Percentiles rank a stretch among this genome's conserved stretches.
Evolutionary conservation across 2,888 invertebrate genomes (phyloP).

Genomic region (Eristalinus aeneus): DNA sequence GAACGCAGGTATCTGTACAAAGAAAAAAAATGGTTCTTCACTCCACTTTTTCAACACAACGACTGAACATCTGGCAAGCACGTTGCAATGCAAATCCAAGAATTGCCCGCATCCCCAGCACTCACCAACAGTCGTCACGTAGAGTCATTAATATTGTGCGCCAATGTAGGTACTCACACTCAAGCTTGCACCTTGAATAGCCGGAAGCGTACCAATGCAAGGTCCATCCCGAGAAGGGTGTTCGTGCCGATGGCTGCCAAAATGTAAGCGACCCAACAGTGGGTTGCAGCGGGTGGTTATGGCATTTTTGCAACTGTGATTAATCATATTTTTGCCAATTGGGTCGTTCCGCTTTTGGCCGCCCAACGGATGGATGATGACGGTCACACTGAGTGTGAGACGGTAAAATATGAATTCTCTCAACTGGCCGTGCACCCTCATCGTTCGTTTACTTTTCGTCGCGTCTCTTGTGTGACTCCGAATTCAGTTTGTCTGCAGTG

Average conservation of each 20-base stretch:
- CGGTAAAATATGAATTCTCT: slow-evolving; percentile 19
- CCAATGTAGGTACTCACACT: slow-evolving; percentile 39
- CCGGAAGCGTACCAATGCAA: neutral
- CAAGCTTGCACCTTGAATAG: slow-evolving; percentile 1
- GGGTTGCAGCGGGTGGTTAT: slow-evolving; percentile 59
- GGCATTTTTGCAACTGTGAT: slow-evolving; percentile 73
- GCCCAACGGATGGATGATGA: slow-evolving; percentile 30
- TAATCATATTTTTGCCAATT: slow-evolving; percentile 79
- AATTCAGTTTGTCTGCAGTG: slow-evolving; percentile 34
- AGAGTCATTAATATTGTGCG: slow-evolving; percentile 68
- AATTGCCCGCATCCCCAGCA: slow-evolving; percentile 11
- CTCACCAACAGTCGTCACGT: slow-evolving; percentile 59
- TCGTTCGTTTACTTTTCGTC: neutral
- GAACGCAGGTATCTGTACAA: slow-evolving; percentile 54
- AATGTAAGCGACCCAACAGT: neutral
- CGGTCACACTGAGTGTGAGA: slow-evolving; percentile 19
- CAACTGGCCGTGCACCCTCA: slow-evolving; percentile 12
- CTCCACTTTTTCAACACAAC: neutral
- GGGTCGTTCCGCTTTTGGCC: slow-evolving; percentile 75
- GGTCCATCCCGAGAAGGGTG: neutral
- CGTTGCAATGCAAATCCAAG: slow-evolving; percentile 63
- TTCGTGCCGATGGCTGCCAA: slow-evolving; percentile 31
- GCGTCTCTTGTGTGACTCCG: neutral
- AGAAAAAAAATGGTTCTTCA: slow-evolving; percentile 13
- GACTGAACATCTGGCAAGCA: slow-evolving; percentile 54